phyloP scores from a whole-genome alignment of 2,797 vertebrate species.

The Parauchenoglanis punctatus region DNA sequence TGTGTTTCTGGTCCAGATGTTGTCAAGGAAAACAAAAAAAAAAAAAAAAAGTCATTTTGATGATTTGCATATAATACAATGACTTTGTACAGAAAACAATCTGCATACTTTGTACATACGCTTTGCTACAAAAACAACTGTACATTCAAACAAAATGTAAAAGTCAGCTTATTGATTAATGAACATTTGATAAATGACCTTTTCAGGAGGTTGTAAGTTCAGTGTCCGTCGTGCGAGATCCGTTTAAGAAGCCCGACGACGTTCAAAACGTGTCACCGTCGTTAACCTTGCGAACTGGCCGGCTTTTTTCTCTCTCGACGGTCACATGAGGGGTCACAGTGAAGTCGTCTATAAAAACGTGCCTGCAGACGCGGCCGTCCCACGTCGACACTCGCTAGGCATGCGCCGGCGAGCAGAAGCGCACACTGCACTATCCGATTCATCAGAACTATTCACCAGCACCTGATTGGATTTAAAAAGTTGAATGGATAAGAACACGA shows the following conservation, averaged over 20 bases:
- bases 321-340: slow-evolving; percentile 73
- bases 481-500: neutral
- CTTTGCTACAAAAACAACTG: neutral
- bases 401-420: neutral
- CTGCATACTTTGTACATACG: slow-evolving; percentile 4
- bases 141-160: slow-evolving; percentile 3
- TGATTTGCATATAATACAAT: slow-evolving; percentile 14
- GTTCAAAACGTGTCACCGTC: neutral
- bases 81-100: neutral
- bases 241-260: neutral
- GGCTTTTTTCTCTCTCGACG: slow-evolving; percentile 52
- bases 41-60: neutral
- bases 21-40: neutral
- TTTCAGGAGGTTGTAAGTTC: slow-evolving; percentile 44
- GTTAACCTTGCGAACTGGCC: neutral
- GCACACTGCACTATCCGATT: neutral
- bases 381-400: neutral
- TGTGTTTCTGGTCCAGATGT: neutral
- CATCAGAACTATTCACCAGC: neutral
- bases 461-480: neutral
- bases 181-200: neutral
- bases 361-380: neutral
- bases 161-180: neutral
- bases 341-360: slow-evolving; percentile 64
- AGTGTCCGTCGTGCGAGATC: slow-evolving; percentile 38